These are phyloP conservation scores for Aleiodes sp. DNA, from an alignment of 1,140 invertebrate species.

Conservation along the genomic window DNA sequence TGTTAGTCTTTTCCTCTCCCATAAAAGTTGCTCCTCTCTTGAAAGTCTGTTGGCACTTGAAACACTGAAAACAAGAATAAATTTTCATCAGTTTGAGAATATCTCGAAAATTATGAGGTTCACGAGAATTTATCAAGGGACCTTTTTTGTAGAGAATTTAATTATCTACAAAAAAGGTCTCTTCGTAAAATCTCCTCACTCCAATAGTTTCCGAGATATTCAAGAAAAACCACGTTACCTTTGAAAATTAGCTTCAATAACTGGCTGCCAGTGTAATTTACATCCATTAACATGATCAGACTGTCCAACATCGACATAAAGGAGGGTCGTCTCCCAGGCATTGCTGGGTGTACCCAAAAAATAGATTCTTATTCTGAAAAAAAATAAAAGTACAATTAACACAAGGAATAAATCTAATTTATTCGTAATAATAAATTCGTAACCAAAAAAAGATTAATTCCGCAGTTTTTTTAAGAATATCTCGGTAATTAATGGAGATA, in stretches of 20 bases:
- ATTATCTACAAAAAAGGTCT: no score
- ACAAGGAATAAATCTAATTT: neutral
- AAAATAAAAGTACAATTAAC: neutral
- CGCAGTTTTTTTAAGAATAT: neutral
- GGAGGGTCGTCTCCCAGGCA: slow-evolving; percentile 86
- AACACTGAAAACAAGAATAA: slow-evolving; percentile 41
- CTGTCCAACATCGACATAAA: slow-evolving; percentile 83
- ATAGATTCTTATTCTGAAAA: slow-evolving; percentile 79
- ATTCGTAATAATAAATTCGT: neutral
- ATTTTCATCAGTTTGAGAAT: no score
- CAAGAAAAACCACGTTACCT: slow-evolving; percentile 61
- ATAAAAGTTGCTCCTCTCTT: slow-evolving; percentile 88
- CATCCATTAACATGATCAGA: slow-evolving; percentile 64
- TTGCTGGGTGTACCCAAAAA: slow-evolving; percentile 87
- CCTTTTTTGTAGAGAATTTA: no score
- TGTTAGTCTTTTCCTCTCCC: slow-evolving; percentile 88
- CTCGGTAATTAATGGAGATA: no score
- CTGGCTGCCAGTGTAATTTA: slow-evolving; percentile 74
- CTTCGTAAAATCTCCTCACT: no score
- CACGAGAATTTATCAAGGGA: no score
- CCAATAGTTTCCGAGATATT: neutral
- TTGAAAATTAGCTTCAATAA: slow-evolving; percentile 80
- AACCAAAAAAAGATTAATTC: neutral
- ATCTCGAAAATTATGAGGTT: no score
- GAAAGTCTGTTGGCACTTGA: slow-evolving; percentile 71